Percentiles rank a stretch among this genome's conserved stretches.
Evolutionary conservation across 2,888 invertebrate species (phyloP).

Genomic region (Trachelus stipa): DNA sequence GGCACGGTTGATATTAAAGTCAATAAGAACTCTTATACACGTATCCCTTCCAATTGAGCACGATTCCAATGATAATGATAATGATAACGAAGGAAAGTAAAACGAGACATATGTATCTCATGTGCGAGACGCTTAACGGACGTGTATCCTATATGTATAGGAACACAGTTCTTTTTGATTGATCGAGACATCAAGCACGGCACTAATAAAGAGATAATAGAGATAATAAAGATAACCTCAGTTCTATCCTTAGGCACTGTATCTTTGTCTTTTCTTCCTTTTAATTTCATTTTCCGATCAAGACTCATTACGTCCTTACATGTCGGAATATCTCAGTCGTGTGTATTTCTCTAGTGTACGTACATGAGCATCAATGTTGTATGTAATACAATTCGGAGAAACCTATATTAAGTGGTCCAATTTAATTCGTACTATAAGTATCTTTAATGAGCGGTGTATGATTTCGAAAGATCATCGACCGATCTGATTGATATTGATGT

Average conservation of each 20-base stretch:
- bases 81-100: slow-evolving; percentile 7
- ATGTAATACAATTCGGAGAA: neutral
- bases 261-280: slow-evolving; percentile 2
- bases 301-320: neutral
- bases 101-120: neutral
- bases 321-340: neutral
- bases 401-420: neutral
- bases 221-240: slow-evolving; percentile 6
- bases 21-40: neutral
- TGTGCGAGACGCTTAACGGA: neutral
- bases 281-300: slow-evolving; percentile 3
- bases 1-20: neutral
- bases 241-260: neutral
- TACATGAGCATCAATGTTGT: neutral
- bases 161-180: slow-evolving; percentile 4
- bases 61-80: slow-evolving; percentile 4
- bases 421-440: neutral
- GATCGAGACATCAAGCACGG: slow-evolving; percentile 4
- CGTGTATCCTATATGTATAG: neutral
- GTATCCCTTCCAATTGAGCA: neutral
- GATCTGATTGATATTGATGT: neutral
- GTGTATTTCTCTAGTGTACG: neutral
- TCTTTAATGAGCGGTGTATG: neutral
- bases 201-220: slow-evolving; percentile 5
- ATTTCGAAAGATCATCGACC: neutral